Percentiles rank a stretch among this genome's conserved stretches.
Conservation (phyloP, 2,797 vertebrate genomes). For the Enteromius paludinosus region DNA sequence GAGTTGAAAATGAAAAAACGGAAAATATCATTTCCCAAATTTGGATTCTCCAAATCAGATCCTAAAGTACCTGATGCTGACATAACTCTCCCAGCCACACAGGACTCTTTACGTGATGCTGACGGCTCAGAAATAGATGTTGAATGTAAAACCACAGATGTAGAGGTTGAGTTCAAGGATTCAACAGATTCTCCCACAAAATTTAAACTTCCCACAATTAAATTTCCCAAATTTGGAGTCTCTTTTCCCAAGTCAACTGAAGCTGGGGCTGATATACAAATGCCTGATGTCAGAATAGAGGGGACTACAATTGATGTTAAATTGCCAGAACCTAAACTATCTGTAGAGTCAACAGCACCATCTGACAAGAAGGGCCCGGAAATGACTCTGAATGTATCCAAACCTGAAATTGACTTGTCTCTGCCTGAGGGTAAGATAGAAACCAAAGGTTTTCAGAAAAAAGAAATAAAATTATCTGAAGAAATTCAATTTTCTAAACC, state of each 20-base stretch:
- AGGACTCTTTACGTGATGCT: constrained; percentile 23
- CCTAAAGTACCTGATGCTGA: constrained; percentile 57
- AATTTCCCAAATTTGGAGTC: constrained; percentile 64
- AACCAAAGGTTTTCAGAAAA: constrained; percentile 21
- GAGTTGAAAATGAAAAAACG: constrained; percentile 46
- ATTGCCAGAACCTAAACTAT: constrained; percentile 69
- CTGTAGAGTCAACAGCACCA: constrained; percentile 56
- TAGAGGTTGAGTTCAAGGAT: constrained; percentile 47
- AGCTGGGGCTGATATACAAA: constrained; percentile 1
- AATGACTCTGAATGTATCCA: constrained; percentile 40
- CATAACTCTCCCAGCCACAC: constrained; percentile 47
- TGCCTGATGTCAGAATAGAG: fast-evolving
- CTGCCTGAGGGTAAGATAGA: constrained; percentile 45
- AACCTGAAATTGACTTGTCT: constrained; percentile 49
- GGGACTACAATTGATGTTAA: constrained; percentile 41
- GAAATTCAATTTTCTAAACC: constrained; percentile 45
- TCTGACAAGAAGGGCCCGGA: constrained; percentile 47
- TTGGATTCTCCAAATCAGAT: constrained; percentile 61
- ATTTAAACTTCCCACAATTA: constrained; percentile 60
- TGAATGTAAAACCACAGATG: constrained; percentile 26
- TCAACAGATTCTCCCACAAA: constrained; percentile 54
- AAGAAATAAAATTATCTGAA: constrained; percentile 28
- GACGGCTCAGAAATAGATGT: not conserved
- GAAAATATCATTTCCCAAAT: constrained; percentile 63
- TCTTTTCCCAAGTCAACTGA: constrained; percentile 32